These are phyloP conservation scores for Phthorimaea operculella DNA, from an alignment of 1,140 invertebrate genomes.

Conservation along the genomic window DNA sequence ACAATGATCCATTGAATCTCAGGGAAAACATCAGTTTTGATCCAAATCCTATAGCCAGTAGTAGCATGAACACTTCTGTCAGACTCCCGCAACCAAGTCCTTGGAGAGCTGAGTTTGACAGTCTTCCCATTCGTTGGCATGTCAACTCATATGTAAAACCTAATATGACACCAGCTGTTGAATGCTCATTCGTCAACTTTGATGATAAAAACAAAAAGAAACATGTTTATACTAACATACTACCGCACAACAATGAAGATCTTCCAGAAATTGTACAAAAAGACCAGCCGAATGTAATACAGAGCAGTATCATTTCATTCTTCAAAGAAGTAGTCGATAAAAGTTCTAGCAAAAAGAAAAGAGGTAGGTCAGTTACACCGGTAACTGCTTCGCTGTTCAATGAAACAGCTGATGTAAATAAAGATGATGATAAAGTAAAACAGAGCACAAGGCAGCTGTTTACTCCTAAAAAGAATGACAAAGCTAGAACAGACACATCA, in stretches of 20 bases:
- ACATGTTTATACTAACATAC: slow-evolving; percentile 58
- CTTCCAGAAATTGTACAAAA: slow-evolving; percentile 29
- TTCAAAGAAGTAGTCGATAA: slow-evolving; percentile 54
- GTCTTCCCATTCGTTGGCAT: slow-evolving; percentile 56
- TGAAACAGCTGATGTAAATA: slow-evolving; percentile 10
- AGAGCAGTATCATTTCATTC: slow-evolving; percentile 58
- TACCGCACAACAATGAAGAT: slow-evolving; percentile 30
- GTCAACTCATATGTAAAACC: slow-evolving; percentile 54
- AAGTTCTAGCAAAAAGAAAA: slow-evolving; percentile 43
- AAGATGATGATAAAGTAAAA: slow-evolving; percentile 12
- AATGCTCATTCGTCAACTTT: slow-evolving; percentile 51
- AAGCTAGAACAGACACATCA: slow-evolving; percentile 9
- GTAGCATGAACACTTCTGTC: slow-evolving; percentile 52
- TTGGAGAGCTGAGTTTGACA: slow-evolving; percentile 54
- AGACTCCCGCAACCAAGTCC: slow-evolving; percentile 49
- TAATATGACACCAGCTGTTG: slow-evolving; percentile 59
- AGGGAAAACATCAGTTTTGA: slow-evolving; percentile 54
- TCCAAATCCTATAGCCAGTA: slow-evolving; percentile 48
- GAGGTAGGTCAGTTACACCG: slow-evolving; percentile 29
- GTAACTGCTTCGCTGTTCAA: slow-evolving; percentile 35
- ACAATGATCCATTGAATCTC: slow-evolving; percentile 45
- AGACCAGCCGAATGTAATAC: slow-evolving; percentile 32
- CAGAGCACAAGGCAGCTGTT: slow-evolving; percentile 1
- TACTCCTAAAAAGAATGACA: slow-evolving; percentile 13
- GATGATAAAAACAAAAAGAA: slow-evolving; percentile 46